Evolutionary conservation across 2,113 vertebrate species (phyloP).

Genomic region (Bungarus multicinctus): DNA sequence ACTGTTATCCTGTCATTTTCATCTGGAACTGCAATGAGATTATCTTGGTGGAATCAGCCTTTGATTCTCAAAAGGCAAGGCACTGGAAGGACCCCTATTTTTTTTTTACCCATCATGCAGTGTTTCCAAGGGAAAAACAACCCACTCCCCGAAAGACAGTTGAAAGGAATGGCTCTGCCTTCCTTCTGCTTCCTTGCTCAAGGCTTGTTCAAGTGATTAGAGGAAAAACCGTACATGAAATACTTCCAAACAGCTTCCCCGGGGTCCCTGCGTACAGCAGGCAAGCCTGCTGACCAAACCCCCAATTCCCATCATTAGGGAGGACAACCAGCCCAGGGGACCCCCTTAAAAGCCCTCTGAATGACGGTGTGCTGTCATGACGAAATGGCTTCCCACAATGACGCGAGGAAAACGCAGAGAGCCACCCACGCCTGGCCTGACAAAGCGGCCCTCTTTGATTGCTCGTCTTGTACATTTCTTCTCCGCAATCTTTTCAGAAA

Average conservation of each 20-base stretch:
- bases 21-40: not conserved
- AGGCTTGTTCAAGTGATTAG: constrained; percentile 54
- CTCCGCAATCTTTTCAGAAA: not conserved
- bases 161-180: constrained; percentile 54
- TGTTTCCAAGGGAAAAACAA: constrained; percentile 37
- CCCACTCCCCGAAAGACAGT: constrained; percentile 47
- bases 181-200: constrained; percentile 53
- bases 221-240: constrained; percentile 53
- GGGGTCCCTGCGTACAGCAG: not conserved
- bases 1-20: too few relatives aligned
- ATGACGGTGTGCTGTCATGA: constrained; percentile 18
- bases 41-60: not conserved
- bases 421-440: constrained; percentile 44
- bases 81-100: constrained; percentile 9
- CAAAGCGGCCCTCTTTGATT: not conserved
- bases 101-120: not conserved
- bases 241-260: constrained; percentile 40
- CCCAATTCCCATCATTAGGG: constrained; percentile 30
- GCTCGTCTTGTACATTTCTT: not conserved
- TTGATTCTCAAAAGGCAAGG: constrained; percentile 11
- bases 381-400: constrained; percentile 40
- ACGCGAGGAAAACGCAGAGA: constrained; percentile 47
- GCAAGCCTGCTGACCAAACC: not conserved
- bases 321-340: constrained; percentile 43
- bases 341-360: constrained; percentile 29